phyloP scores from a whole-genome alignment of 2,113 vertebrate species.

The Orientallactaga bullata region DNA sequence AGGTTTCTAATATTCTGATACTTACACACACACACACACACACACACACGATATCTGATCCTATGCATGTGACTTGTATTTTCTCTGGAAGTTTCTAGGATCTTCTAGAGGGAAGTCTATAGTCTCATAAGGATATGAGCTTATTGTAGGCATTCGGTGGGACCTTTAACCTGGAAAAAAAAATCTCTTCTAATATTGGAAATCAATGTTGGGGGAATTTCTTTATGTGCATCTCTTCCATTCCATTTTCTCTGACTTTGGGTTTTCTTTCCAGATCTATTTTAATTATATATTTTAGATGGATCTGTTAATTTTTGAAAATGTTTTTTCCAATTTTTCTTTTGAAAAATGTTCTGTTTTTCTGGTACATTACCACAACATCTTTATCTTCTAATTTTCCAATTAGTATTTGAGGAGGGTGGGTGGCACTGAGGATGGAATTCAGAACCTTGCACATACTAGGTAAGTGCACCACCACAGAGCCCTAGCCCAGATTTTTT shows the following conservation, averaged over 20 bases:
- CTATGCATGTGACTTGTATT: not conserved
- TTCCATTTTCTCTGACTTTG: not conserved
- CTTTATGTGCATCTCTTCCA: not conserved
- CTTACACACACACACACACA: no score
- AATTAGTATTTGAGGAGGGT: not conserved
- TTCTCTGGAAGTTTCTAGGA: not conserved
- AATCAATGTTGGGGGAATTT: not conserved
- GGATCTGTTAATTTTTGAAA: conserved; percentile 40
- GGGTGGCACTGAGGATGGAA: no score
- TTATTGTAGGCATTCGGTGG: not conserved
- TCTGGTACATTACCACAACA: not conserved
- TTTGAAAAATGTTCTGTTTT: conserved; percentile 29
- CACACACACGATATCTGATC: not conserved
- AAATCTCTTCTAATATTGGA: conserved; percentile 24
- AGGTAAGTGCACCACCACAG: no score
- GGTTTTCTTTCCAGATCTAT: not conserved
- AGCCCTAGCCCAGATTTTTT: not conserved
- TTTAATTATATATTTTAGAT: conserved; percentile 33
- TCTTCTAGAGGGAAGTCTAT: not conserved
- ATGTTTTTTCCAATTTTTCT: conserved; percentile 31
- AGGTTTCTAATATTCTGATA: not conserved
- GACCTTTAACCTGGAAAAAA: not conserved
- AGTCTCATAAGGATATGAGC: not conserved
- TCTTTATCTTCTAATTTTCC: conserved; percentile 28
- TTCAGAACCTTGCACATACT: no score